Evolutionary conservation across 2,888 invertebrate genomes (phyloP).

Genomic region (Limnephilus rhombicus): DNA sequence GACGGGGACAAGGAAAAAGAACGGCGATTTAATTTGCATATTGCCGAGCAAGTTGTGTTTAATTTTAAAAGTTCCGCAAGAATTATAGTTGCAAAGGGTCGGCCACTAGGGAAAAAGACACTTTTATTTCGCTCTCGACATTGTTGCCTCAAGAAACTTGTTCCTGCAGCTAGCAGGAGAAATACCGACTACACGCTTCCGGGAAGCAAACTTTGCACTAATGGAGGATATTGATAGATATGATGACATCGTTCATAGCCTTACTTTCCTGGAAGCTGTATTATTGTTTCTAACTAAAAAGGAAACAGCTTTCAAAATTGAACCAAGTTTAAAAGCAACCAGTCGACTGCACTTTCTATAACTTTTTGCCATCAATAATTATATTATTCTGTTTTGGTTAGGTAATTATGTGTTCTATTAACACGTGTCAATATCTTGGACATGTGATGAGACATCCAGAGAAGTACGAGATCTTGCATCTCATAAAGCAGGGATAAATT

Average conservation of each 20-base stretch:
- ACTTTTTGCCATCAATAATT: background rate
- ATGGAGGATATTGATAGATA: slow-evolving; percentile 38
- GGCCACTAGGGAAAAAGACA: slow-evolving; percentile 32
- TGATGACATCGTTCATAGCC: slow-evolving; percentile 11
- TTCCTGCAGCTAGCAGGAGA: slow-evolving; percentile 4
- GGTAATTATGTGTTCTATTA: background rate
- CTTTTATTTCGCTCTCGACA: slow-evolving; percentile 49
- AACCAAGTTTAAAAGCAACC: background rate
- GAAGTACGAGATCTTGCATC: no score
- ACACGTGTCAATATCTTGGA: no score
- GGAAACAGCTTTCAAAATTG: background rate
- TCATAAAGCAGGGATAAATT: no score
- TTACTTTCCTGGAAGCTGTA: background rate
- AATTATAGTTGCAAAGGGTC: slow-evolving; percentile 57
- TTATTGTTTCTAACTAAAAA: background rate
- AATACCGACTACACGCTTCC: background rate
- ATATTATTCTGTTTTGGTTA: background rate
- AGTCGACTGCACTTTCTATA: background rate
- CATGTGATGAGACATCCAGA: no score
- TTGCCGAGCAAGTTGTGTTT: slow-evolving; percentile 65
- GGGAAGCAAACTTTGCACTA: slow-evolving; percentile 17
- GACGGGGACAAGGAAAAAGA: slow-evolving; percentile 57
- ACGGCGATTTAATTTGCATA: slow-evolving; percentile 65
- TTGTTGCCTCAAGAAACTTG: slow-evolving; percentile 34
- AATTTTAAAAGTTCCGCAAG: slow-evolving; percentile 65